A percentile compares a stretch with the other conserved stretches of the same genome.
Evolutionary conservation across 1,140 invertebrate genomes (phyloP).

Genomic region (Drosophila elegans): DNA sequence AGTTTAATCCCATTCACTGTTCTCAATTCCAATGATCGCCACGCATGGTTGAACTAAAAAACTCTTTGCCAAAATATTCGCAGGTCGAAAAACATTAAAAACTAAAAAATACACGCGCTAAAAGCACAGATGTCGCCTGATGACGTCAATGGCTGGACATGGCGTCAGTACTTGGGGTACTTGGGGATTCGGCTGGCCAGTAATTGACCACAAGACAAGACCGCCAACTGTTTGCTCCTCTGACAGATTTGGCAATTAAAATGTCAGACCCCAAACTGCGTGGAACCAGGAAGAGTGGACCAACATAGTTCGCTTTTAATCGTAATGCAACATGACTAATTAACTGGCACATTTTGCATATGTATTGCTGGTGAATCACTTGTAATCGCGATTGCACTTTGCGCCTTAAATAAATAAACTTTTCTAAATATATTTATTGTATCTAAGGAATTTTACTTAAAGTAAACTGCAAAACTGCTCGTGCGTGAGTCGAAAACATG

Average conservation of each 20-base stretch:
- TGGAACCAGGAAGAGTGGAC: slow-evolving; percentile 18
- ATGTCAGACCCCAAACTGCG: slow-evolving; percentile 37
- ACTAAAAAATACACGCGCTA: slow-evolving; percentile 46
- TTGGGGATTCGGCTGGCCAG: slow-evolving; percentile 21
- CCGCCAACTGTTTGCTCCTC: slow-evolving; percentile 55
- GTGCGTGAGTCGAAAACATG: slow-evolving; percentile 56
- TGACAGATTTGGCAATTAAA: slow-evolving; percentile 74
- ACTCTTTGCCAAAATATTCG: slow-evolving; percentile 12
- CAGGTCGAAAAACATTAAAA: slow-evolving; percentile 21
- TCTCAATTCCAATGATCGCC: slow-evolving; percentile 11
- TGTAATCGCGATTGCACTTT: slow-evolving; percentile 21
- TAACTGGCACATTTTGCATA: slow-evolving; percentile 27
- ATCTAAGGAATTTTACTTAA: slow-evolving; percentile 4
- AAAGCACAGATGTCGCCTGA: slow-evolving; percentile 32
- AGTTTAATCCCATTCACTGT: slow-evolving; percentile 4
- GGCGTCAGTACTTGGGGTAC: slow-evolving; percentile 37
- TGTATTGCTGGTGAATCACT: slow-evolving; percentile 41
- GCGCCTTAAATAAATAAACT: slow-evolving; percentile 43
- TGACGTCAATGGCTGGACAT: slow-evolving; percentile 54
- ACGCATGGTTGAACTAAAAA: slow-evolving; percentile 11
- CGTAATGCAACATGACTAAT: slow-evolving; percentile 44
- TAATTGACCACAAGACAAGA: slow-evolving; percentile 50
- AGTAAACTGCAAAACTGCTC: slow-evolving; percentile 26
- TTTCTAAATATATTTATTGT: not conserved
- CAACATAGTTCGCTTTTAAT: slow-evolving; percentile 3